Evolutionary conservation across 2,113 vertebrate species (phyloP).

Genomic region (Ctenodactylus gundi): DNA sequence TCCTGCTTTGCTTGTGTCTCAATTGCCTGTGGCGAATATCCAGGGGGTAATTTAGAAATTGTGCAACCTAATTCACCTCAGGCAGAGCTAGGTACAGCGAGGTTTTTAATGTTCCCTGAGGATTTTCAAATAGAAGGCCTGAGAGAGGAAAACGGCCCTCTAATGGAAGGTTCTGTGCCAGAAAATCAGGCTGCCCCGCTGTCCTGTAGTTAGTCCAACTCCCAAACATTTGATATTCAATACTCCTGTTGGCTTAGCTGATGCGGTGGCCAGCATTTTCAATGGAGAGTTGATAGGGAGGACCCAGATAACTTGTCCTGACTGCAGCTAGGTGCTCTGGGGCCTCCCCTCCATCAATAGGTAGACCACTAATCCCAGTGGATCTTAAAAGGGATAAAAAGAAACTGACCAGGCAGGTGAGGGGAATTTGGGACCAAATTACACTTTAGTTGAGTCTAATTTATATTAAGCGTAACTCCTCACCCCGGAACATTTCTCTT

Average conservation of each 20-base stretch:
- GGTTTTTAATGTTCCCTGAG: constrained; percentile 63
- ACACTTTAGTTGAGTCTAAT: neutral
- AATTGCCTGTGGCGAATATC: constrained; percentile 57
- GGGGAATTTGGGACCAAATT: neutral
- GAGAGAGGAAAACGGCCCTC: constrained; percentile 61
- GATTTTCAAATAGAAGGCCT: constrained; percentile 64
- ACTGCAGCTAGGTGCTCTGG: neutral
- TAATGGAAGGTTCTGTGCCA: constrained; percentile 60
- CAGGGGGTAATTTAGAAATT: constrained; percentile 62
- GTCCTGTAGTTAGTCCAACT: constrained; percentile 34
- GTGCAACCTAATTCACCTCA: constrained; percentile 55
- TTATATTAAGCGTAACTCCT: neutral
- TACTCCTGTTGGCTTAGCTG: constrained; percentile 4
- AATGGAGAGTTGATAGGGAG: neutral
- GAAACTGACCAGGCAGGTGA: neutral
- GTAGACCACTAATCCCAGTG: neutral
- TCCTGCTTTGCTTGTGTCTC: constrained; percentile 43
- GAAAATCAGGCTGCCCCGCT: constrained; percentile 39
- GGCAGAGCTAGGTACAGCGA: constrained; percentile 56
- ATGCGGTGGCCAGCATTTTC: neutral
- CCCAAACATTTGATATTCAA: constrained; percentile 38
- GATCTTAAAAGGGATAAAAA: neutral
- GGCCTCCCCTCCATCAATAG: neutral
- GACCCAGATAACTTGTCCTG: neutral
- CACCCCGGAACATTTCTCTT: neutral